Percentiles rank a stretch among this genome's conserved stretches.
Conservation (phyloP, 2,797 vertebrate species). For the Trachurus trachurus region DNA sequence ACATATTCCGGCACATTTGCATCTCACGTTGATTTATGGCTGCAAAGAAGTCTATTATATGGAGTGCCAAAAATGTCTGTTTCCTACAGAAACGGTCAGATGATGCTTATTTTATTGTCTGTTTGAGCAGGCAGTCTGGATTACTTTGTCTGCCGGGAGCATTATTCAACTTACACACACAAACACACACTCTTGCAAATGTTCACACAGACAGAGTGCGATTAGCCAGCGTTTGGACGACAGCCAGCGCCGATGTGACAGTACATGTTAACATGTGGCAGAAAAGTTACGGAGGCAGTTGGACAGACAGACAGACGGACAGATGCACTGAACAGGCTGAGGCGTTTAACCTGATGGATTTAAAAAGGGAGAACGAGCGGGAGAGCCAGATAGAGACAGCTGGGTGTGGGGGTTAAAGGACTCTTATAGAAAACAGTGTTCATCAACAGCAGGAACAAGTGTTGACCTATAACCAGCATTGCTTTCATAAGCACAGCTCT, state of each 20-base stretch:
- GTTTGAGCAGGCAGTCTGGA: slow-evolving; percentile 9
- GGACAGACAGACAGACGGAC: slow-evolving; percentile 8
- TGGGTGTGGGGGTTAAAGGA: slow-evolving; percentile 10
- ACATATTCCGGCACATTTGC: slow-evolving; percentile 85
- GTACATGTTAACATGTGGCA: slow-evolving; percentile 27
- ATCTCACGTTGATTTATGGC: slow-evolving; percentile 76
- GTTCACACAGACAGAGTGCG: slow-evolving; percentile 28
- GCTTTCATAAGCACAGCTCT: slow-evolving; percentile 14
- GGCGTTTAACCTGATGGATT: slow-evolving; percentile 32
- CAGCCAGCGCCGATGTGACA: slow-evolving; percentile 45
- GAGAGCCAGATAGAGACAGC: neutral
- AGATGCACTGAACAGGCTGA: slow-evolving; percentile 24
- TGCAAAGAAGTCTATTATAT: slow-evolving; percentile 79
- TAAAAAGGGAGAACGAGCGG: neutral
- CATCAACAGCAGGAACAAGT: slow-evolving; percentile 8
- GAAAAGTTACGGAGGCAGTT: slow-evolving; percentile 27
- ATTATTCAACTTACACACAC: slow-evolving; percentile 28
- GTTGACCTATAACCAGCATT: neutral
- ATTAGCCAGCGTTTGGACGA: slow-evolving; percentile 51
- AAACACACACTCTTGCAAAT: slow-evolving; percentile 35
- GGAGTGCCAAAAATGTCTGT: slow-evolving; percentile 46
- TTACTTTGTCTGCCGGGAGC: neutral
- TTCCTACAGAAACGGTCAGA: slow-evolving; percentile 42
- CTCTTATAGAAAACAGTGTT: slow-evolving; percentile 4
- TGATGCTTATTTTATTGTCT: slow-evolving; percentile 31